phyloP scores from a whole-genome alignment of 2,888 invertebrate genomes.

The Cephus pygmeus region DNA sequence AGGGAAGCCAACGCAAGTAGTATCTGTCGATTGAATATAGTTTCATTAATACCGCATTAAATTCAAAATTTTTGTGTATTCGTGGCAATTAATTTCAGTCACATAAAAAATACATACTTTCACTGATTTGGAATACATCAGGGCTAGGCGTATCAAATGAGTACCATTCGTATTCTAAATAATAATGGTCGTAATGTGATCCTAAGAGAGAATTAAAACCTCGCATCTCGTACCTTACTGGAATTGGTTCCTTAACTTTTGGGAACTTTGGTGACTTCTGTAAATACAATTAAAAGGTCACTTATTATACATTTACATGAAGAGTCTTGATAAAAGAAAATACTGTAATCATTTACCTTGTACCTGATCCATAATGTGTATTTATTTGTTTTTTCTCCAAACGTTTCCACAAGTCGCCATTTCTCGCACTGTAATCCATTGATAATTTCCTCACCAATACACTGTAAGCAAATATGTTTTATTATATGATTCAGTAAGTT shows the following conservation, averaged over 20 bases:
- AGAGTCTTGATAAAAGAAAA: neutral
- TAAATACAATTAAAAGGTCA: constrained; percentile 10
- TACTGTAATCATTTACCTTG: constrained; percentile 65
- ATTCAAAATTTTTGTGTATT: no score
- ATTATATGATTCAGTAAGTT: constrained; percentile 8
- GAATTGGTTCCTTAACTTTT: constrained; percentile 51
- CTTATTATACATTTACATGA: constrained; percentile 1
- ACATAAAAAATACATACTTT: constrained; percentile 66
- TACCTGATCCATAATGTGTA: constrained; percentile 90
- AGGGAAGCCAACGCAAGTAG: constrained; percentile 83
- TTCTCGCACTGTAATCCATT: constrained; percentile 80
- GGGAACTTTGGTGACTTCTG: constrained; percentile 54
- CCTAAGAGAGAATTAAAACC: constrained; percentile 93
- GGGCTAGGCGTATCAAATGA: constrained; percentile 75
- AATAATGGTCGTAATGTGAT: constrained; percentile 96
- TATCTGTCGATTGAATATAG: constrained; percentile 66
- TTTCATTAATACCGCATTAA: neutral
- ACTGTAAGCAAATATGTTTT: constrained; percentile 38
- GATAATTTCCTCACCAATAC: constrained; percentile 76
- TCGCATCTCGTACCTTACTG: constrained; percentile 86
- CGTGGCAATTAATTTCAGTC: neutral
- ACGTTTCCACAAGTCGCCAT: constrained; percentile 77
- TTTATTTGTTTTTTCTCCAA: constrained; percentile 86
- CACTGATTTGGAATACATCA: constrained; percentile 75
- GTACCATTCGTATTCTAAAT: constrained; percentile 79